A percentile compares a stretch with the other conserved stretches of the same genome.
Evolutionary conservation across 2,113 vertebrate genomes (phyloP).

Genomic region (Heterotilapia buettikoferi): DNA sequence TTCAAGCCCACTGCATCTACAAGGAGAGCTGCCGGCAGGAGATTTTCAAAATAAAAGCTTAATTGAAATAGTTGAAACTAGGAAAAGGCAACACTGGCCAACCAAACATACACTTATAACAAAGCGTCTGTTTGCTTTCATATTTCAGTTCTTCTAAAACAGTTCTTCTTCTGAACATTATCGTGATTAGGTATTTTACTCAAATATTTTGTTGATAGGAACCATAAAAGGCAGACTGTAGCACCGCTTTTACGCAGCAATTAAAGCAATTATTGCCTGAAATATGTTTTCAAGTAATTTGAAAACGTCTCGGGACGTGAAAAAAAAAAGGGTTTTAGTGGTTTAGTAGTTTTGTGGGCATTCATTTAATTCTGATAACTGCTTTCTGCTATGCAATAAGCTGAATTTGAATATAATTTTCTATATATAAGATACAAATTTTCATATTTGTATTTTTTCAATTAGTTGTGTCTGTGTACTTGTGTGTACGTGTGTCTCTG

Average conservation of each 20-base stretch:
- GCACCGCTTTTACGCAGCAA: not conserved
- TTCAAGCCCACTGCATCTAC: not conserved
- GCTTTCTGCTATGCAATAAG: not conserved
- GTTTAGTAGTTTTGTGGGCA: not conserved
- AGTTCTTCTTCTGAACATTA: not conserved
- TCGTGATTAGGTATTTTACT: not conserved
- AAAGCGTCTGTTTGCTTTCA: not conserved
- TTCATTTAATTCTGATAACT: not conserved
- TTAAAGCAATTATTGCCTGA: not conserved
- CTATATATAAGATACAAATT: not conserved
- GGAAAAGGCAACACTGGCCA: not conserved
- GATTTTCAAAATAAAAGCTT: not conserved
- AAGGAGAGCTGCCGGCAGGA: fast-evolving
- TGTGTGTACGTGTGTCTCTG: not conserved
- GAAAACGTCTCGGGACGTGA: not conserved
- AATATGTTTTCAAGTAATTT: not conserved
- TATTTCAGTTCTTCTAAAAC: not conserved
- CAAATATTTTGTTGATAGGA: not conserved
- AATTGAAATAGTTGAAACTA: not conserved
- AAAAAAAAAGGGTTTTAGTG: not conserved
- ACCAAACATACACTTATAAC: not conserved
- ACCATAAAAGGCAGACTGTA: not conserved
- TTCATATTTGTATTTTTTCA: not conserved
- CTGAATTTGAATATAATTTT: not conserved
- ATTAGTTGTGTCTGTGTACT: not conserved